Conservation (phyloP, 1,140 invertebrate species). For the Cyclargus thomasi region DNA sequence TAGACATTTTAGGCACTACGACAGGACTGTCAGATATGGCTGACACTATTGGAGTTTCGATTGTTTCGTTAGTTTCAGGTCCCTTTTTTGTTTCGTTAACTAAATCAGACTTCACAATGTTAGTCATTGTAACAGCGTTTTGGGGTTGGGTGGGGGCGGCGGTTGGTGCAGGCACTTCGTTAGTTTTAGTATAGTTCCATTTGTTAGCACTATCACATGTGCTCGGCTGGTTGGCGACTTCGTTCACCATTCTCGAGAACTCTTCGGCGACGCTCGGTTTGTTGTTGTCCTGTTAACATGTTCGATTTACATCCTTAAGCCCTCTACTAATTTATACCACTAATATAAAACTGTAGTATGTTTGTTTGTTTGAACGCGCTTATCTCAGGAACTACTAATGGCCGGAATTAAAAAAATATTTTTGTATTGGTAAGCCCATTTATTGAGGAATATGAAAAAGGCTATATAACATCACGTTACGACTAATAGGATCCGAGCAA, state of each 20-base stretch:
- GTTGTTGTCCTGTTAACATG: constrained; percentile 31
- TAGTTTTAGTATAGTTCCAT: constrained; percentile 46
- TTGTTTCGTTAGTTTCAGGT: constrained; percentile 45
- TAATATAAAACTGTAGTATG: background rate
- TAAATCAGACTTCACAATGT: constrained; percentile 65
- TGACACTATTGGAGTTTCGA: constrained; percentile 60
- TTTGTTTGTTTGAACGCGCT: too few relatives aligned
- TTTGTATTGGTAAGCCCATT: too few relatives aligned
- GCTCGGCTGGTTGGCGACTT: constrained; percentile 52
- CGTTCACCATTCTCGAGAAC: constrained; percentile 58
- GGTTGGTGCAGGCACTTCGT: constrained; percentile 39
- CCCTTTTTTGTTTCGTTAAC: constrained; percentile 60
- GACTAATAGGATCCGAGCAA: too few relatives aligned
- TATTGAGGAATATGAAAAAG: too few relatives aligned
- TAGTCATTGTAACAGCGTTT: constrained; percentile 58
- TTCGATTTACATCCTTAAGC: constrained; percentile 7
- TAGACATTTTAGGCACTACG: constrained; percentile 69
- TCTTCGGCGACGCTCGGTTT: constrained; percentile 55
- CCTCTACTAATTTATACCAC: background rate
- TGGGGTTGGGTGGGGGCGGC: constrained; percentile 45
- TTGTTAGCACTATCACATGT: constrained; percentile 46
- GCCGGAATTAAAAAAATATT: too few relatives aligned
- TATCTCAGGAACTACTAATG: too few relatives aligned
- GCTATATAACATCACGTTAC: too few relatives aligned
- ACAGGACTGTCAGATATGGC: constrained; percentile 67